Base-by-base conservation (phyloP, 2,888 invertebrate species). In the Nephrocerus scutellatus region DNA sequence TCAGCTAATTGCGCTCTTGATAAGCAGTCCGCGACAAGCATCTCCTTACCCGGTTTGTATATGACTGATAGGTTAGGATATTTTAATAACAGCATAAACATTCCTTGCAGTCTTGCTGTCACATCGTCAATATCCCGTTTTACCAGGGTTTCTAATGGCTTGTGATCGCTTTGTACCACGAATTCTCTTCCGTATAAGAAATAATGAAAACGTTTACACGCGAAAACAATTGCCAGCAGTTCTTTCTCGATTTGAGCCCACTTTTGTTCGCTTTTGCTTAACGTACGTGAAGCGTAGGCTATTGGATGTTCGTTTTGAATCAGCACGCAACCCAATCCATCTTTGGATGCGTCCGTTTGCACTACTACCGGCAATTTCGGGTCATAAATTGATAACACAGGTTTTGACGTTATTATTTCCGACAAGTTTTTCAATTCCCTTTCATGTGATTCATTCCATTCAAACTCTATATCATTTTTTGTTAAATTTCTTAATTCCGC, bases 71-170 rank as follows among this genome's bases (percentile, higher is more conserved):
- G 48, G 15, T 43, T 18, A 1, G 39, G 39, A 33, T 55, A 56
- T 39, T 48, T 53, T 15, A 53, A 25, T 24, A 56, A 38, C 39
- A 43, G 47, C 20, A 55, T 32, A 38, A 47, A 48, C 39, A 54
- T 36, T 44, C 51, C 41, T 41, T 56, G 55, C n/a, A 25, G n/a
- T 8, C 25, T 5, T 10, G 25, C 12, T 8, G 25, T 25, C 6
- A 25, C 25, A 8, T 25, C 25, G 13, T 25, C 25, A 8, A 25
- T 25, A 10, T 25, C 9, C 6, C 9, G 5, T 25, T 25, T 55
- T 24, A 55, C 40, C 33, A 57, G 49, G 13, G 37, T 33, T 18
- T 56, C 55, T n/a, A 60, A 30, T 9, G 56, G 56, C 23, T 42
- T 43, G 40, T 59, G 56, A 46, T 59, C 56, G 53, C 31, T 54